These are phyloP conservation scores for Aurelia aurita DNA, from an alignment of 30 jellyfish, hydroid and myxozoan species.

Conservation along the genomic window DNA sequence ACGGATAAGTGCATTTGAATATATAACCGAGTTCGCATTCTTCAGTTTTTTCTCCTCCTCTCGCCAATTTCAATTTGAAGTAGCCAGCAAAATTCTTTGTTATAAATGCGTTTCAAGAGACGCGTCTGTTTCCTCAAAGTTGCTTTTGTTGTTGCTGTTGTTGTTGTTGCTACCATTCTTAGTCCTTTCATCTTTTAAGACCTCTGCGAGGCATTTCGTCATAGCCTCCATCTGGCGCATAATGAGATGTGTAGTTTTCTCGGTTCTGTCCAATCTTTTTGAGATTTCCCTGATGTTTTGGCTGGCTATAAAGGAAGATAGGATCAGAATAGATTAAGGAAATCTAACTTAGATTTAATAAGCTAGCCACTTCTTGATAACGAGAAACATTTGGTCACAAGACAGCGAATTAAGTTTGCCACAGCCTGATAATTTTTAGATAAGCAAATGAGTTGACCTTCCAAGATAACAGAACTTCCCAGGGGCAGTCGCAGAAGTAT, in stretches of 20 bases:
- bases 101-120: constrained; percentile 50
- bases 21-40: not conserved
- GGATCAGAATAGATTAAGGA: too few relatives aligned
- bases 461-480: too few relatives aligned
- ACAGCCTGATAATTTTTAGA: too few relatives aligned
- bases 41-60: not conserved
- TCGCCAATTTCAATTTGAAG: not conserved
- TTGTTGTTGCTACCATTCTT: constrained; percentile 5
- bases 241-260: constrained; percentile 60
- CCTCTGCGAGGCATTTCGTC: constrained; percentile 65
- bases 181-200: constrained; percentile 23
- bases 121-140: not conserved
- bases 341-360: too few relatives aligned
- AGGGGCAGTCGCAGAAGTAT: too few relatives aligned
- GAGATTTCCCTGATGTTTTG: constrained; percentile 47
- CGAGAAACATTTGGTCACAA: too few relatives aligned
- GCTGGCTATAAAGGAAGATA: constrained; percentile 1
- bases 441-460: too few relatives aligned
- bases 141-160: constrained; percentile 8
- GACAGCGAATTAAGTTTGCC: too few relatives aligned
- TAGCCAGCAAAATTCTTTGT: not conserved
- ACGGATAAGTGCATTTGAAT: too few relatives aligned
- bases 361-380: too few relatives aligned
- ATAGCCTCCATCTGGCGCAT: constrained; percentile 65
- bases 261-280: constrained; percentile 45